These are phyloP conservation scores for Eledona agricola DNA, from an alignment of 2,888 invertebrate species.

Conservation along the genomic window DNA sequence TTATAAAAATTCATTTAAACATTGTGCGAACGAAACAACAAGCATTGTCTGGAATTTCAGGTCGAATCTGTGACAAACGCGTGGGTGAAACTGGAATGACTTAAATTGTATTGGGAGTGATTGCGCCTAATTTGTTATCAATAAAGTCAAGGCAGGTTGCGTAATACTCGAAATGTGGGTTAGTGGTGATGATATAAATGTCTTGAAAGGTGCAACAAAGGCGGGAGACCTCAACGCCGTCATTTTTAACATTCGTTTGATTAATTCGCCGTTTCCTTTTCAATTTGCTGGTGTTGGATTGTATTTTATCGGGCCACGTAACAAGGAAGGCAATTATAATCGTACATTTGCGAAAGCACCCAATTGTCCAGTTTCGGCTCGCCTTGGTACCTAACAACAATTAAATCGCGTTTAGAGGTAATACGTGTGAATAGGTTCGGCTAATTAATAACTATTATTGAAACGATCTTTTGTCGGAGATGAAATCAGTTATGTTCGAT, in stretches of 20 bases:
- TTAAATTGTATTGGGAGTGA: background rate
- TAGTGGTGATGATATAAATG: background rate
- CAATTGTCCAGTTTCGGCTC: background rate
- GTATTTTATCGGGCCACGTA: background rate
- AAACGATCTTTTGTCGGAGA: background rate
- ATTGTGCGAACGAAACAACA: no score
- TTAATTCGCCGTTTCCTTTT: background rate
- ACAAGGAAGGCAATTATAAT: conserved; percentile 4
- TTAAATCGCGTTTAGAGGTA: background rate
- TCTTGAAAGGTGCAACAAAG: background rate
- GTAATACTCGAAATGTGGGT: background rate
- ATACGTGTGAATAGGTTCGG: conserved; percentile 3
- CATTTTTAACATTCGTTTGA: background rate
- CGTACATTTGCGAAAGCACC: background rate
- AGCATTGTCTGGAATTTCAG: no score
- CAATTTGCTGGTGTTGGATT: background rate
- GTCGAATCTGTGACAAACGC: background rate
- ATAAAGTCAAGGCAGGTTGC: background rate
- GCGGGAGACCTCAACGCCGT: background rate
- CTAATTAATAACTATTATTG: conserved; percentile 6
- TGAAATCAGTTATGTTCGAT: conserved; percentile 4
- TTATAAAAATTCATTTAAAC: no score
- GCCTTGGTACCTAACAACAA: conserved; percentile 5
- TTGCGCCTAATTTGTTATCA: conserved; percentile 3
- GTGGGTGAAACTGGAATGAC: background rate